Percentiles rank a stretch among this genome's conserved stretches.
Conservation (phyloP, 2,113 vertebrate species). For the Melanotaenia duboulayi region DNA sequence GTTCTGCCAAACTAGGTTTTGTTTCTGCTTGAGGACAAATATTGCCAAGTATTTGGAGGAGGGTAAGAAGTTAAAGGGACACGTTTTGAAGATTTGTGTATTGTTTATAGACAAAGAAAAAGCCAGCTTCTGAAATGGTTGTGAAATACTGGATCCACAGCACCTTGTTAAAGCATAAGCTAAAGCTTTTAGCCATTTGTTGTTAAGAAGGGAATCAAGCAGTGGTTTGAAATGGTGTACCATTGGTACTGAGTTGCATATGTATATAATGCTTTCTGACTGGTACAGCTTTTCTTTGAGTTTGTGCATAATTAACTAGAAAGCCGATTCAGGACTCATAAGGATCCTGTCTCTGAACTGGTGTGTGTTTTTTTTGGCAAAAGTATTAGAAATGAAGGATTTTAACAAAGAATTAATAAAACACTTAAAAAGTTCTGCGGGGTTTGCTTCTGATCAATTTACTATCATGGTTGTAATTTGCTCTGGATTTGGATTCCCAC, state of each 20-base stretch:
- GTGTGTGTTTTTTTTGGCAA: constrained; percentile 65
- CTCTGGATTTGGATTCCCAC: neutral
- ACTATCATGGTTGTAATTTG: neutral
- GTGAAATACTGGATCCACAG: constrained; percentile 38
- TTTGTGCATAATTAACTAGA: constrained; percentile 65
- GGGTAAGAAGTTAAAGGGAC: constrained; percentile 17
- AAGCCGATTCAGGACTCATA: constrained; percentile 64
- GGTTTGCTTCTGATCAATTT: neutral
- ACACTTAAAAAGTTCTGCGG: constrained; percentile 27
- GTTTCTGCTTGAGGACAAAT: constrained; percentile 60
- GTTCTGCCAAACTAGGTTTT: constrained; percentile 71
- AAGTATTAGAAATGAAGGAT: constrained; percentile 54
- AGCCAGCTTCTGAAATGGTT: constrained; percentile 51
- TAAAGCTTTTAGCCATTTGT: constrained; percentile 59
- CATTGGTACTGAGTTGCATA: constrained; percentile 47
- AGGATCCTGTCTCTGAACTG: constrained; percentile 68
- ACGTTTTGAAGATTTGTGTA: constrained; percentile 36
- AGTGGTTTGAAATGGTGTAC: constrained; percentile 27
- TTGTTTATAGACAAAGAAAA: constrained; percentile 17
- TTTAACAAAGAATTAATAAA: constrained; percentile 65
- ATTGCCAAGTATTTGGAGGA: constrained; percentile 61
- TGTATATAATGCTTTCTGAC: constrained; percentile 72
- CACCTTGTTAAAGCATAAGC: constrained; percentile 72
- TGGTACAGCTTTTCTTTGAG: constrained; percentile 60
- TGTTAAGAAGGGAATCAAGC: constrained; percentile 52